Evolutionary conservation across 2,888 invertebrate genomes (phyloP).

Genomic region (Pachydiplax longipennis): DNA sequence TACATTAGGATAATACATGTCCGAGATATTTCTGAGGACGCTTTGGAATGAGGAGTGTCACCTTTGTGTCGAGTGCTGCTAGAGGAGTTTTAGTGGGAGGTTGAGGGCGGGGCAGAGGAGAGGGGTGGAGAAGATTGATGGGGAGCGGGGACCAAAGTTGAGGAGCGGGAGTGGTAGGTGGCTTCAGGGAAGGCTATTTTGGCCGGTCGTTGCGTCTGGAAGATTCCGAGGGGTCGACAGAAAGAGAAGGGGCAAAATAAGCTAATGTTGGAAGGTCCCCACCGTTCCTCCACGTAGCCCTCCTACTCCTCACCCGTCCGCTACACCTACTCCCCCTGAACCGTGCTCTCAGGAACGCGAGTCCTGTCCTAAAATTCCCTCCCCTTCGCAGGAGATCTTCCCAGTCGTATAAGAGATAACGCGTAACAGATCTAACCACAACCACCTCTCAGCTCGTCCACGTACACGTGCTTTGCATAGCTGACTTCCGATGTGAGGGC

Average conservation of each 20-base stretch:
- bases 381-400: background rate
- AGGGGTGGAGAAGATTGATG: slow-evolving; percentile 11
- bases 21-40: slow-evolving; percentile 7
- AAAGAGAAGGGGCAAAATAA: background rate
- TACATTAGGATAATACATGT: background rate
- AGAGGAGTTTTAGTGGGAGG: background rate
- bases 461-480: background rate
- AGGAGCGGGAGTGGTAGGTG: background rate
- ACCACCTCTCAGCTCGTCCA: background rate
- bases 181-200: slow-evolving; percentile 12
- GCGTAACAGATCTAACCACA: background rate
- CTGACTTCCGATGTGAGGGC: background rate
- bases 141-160: background rate
- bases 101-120: background rate
- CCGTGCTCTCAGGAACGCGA: background rate
- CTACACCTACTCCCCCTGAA: background rate
- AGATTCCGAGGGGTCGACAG: background rate
- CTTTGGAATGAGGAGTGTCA: background rate
- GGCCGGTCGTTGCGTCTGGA: slow-evolving; percentile 22
- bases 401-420: background rate
- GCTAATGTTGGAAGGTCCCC: slow-evolving; percentile 34
- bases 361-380: background rate
- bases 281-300: background rate
- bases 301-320: background rate
- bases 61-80: background rate